Evolutionary conservation across 2,888 invertebrate genomes (phyloP).

Genomic region (Caprella mutica): DNA sequence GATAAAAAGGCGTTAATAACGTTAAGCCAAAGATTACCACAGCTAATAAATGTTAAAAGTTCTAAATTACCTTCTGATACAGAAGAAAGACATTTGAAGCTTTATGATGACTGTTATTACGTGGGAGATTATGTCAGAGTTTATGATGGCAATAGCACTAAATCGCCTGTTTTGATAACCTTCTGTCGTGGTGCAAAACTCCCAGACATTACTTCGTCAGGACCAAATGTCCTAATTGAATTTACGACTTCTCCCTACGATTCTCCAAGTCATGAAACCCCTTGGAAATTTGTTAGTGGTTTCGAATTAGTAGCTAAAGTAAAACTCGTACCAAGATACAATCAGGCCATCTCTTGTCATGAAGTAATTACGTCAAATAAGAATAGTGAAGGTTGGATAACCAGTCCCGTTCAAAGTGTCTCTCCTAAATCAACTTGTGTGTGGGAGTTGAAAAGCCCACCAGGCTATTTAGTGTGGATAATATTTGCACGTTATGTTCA

Average conservation of each 20-base stretch:
- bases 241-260: constrained; percentile 67
- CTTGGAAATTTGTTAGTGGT: constrained; percentile 33
- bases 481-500: constrained; percentile 22
- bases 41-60: constrained; percentile 28
- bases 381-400: constrained; percentile 33
- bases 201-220: constrained; percentile 73
- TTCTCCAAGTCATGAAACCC: constrained; percentile 34
- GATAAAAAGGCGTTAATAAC: constrained; percentile 20
- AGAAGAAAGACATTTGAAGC: constrained; percentile 23
- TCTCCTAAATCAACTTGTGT: constrained; percentile 35
- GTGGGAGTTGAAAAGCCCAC: constrained; percentile 25
- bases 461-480: constrained; percentile 28
- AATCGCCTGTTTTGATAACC: constrained; percentile 74
- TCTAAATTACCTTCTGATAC: constrained; percentile 22
- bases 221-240: constrained; percentile 75
- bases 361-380: constrained; percentile 23
- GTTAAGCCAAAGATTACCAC: constrained; percentile 17
- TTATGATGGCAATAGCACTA: constrained; percentile 76
- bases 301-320: constrained; percentile 38
- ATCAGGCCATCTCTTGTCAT: constrained; percentile 27
- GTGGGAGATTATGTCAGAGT: constrained; percentile 77
- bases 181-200: constrained; percentile 81
- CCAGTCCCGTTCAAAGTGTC: constrained; percentile 34
- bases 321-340: constrained; percentile 32
- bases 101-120: constrained; percentile 76